Evolutionary conservation across 1,140 invertebrate species (phyloP).

Genomic region (Trichonephila inaurata): DNA sequence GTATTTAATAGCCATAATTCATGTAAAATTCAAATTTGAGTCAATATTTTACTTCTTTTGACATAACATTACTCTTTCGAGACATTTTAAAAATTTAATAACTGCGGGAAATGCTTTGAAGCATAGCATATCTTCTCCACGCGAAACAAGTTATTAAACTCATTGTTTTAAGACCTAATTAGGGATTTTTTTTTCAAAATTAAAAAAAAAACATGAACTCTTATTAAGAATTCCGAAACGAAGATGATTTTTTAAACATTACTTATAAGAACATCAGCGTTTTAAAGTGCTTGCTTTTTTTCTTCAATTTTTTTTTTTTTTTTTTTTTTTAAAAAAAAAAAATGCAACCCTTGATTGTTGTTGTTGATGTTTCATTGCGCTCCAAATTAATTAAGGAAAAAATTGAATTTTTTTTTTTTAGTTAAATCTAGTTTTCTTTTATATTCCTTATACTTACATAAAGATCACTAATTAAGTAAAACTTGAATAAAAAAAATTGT

Average conservation of each 20-base stretch:
- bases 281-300: conserved; percentile 34
- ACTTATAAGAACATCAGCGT: conserved; percentile 28
- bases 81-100: conserved; percentile 28
- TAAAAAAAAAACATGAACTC: not conserved
- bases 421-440: conserved; percentile 30
- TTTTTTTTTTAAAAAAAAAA: conserved; percentile 1
- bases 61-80: not conserved
- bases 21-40: not conserved
- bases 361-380: not conserved
- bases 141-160: conserved; percentile 16
- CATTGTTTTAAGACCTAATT: conserved; percentile 55
- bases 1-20: not conserved
- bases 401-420: conserved; percentile 50
- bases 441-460: conserved; percentile 32
- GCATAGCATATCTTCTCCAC: not conserved
- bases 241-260: conserved; percentile 45
- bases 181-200: conserved; percentile 18
- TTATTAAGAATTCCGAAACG: conserved; percentile 25
- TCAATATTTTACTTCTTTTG: not conserved
- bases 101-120: not conserved
- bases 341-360: conserved; percentile 33
- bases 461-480: conserved; percentile 55
- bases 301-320: not conserved
- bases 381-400: conserved; percentile 50
- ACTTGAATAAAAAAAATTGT: not conserved